Conservation (phyloP, 1,140 invertebrate species). For the Wasmannia auropunctata region DNA sequence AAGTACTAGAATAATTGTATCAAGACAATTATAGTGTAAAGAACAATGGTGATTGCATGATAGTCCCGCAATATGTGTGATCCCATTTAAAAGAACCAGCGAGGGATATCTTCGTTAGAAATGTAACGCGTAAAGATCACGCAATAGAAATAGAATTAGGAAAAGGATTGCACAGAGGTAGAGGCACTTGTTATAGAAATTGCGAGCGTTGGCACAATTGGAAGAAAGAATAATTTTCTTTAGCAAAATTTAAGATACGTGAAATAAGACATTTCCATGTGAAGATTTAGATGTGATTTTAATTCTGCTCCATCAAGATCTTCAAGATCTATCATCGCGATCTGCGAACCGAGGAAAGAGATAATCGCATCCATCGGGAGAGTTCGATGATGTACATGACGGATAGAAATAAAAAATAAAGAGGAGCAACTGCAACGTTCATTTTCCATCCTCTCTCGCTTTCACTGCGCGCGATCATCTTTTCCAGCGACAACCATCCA, state of each 20-base stretch:
- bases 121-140: neutral
- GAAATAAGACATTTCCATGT: neutral
- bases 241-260: neutral
- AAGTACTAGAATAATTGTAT: constrained; percentile 6
- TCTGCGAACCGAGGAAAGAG: constrained; percentile 50
- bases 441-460: constrained; percentile 64
- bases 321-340: neutral
- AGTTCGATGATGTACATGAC: constrained; percentile 19
- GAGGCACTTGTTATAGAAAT: neutral
- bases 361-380: constrained; percentile 65
- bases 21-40: neutral
- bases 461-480: constrained; percentile 63
- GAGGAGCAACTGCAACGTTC: constrained; percentile 49
- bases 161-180: neutral
- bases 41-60: constrained; percentile 18
- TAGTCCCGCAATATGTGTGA: constrained; percentile 10
- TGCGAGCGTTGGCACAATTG: no score
- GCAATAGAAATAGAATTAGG: neutral
- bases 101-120: constrained; percentile 24
- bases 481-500: constrained; percentile 31
- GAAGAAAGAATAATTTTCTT: neutral
- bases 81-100: constrained; percentile 17
- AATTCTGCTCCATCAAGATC: neutral
- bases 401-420: constrained; percentile 25
- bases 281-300: constrained; percentile 1